phyloP scores from a whole-genome alignment of 2,113 vertebrate genomes.

The Ancistrus triradiatus region DNA sequence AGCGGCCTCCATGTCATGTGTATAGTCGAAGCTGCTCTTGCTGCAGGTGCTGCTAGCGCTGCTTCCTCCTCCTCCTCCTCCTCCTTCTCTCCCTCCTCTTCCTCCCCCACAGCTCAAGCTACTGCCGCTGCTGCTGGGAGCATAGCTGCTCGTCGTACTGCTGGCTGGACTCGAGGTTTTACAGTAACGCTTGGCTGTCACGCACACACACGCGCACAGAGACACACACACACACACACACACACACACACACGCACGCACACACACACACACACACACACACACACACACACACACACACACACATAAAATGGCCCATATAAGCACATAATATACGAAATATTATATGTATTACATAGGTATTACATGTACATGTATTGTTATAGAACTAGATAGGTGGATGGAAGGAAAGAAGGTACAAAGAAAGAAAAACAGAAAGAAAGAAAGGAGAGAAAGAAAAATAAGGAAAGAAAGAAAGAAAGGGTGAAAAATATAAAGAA shows the following conservation, averaged over 20 bases:
- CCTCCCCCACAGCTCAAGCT: slow-evolving; percentile 70
- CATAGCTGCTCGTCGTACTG: slow-evolving; percentile 96
- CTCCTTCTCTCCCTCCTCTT: slow-evolving; percentile 49
- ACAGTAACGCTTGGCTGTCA: slow-evolving; percentile 89
- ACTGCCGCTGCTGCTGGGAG: slow-evolving; percentile 93
- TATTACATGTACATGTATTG: no score
- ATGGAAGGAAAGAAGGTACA: no score
- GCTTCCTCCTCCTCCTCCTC: slow-evolving; percentile 74
- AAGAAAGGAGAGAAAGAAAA: no score
- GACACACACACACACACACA: slow-evolving; percentile 28
- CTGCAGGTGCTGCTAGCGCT: slow-evolving; percentile 98
- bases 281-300: no score
- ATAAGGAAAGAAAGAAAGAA: no score
- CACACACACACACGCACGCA: slow-evolving; percentile 2
- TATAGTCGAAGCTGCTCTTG: slow-evolving; percentile 99
- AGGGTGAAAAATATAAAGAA: no score
- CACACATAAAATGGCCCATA: no score
- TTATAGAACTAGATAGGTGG: no score
- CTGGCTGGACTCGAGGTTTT: slow-evolving; percentile 93
- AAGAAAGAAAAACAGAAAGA: no score
- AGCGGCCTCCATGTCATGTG: slow-evolving; percentile 95
- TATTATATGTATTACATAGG: no score
- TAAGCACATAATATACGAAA: no score
- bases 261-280: slow-evolving; percentile 8
- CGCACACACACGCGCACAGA: slow-evolving; percentile 14